These are phyloP conservation scores for Beris chalybata DNA, from an alignment of 2,888 invertebrate species.

Conservation along the genomic window DNA sequence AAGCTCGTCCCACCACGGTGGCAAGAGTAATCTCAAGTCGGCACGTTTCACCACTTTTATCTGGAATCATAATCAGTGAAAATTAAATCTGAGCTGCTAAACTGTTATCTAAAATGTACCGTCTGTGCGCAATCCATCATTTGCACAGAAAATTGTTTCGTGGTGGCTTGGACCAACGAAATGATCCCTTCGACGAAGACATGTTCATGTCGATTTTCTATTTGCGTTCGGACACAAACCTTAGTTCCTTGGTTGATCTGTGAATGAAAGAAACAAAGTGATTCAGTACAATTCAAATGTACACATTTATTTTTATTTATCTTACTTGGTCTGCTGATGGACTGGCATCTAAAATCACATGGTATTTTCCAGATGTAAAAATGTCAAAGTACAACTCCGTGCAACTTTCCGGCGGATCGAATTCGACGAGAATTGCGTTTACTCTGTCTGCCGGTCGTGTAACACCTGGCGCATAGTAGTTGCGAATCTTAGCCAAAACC, in stretches of 20 bases:
- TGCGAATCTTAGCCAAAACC: slow-evolving; percentile 83
- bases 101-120: slow-evolving; percentile 10
- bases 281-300: background rate
- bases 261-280: slow-evolving; percentile 19
- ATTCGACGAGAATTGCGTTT: slow-evolving; percentile 75
- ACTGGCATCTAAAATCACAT: slow-evolving; percentile 91
- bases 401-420: slow-evolving; percentile 76
- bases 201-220: slow-evolving; percentile 66
- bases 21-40: slow-evolving; percentile 84
- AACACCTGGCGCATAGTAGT: slow-evolving; percentile 83
- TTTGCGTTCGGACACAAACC: slow-evolving; percentile 75
- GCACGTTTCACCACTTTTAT: slow-evolving; percentile 75
- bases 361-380: slow-evolving; percentile 76
- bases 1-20: slow-evolving; percentile 97
- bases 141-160: slow-evolving; percentile 70
- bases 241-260: slow-evolving; percentile 77
- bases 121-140: slow-evolving; percentile 57
- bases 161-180: slow-evolving; percentile 66
- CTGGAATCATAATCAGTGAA: slow-evolving; percentile 35
- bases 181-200: slow-evolving; percentile 87
- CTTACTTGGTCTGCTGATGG: slow-evolving; percentile 79
- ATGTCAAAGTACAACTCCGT: slow-evolving; percentile 75
- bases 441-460: slow-evolving; percentile 71
- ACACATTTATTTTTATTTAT: background rate
- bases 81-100: background rate